Evolutionary conservation across 2,888 invertebrate species (phyloP).

Genomic region (Perdita meconis): DNA sequence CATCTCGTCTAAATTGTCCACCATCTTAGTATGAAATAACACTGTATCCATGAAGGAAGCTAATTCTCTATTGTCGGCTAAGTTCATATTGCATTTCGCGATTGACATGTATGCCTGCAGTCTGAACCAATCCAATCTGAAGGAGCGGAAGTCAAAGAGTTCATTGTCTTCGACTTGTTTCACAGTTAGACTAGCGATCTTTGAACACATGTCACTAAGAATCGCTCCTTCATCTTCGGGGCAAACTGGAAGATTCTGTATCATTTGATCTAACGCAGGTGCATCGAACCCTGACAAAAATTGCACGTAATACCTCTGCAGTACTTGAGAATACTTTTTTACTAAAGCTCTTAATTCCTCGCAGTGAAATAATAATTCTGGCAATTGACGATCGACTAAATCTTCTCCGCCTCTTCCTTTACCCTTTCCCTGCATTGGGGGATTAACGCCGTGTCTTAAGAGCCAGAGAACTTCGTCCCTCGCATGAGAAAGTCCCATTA

Average conservation of each 20-base stretch:
- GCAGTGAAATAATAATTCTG: slow-evolving; percentile 98
- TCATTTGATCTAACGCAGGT: slow-evolving; percentile 93
- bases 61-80: slow-evolving; percentile 93
- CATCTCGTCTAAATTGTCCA: slow-evolving; percentile 98
- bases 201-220: slow-evolving; percentile 95
- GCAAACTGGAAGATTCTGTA: slow-evolving; percentile 92
- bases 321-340: slow-evolving; percentile 97
- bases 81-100: slow-evolving; percentile 90
- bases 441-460: slow-evolving; percentile 97
- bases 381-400: slow-evolving; percentile 97
- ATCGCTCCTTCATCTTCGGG: slow-evolving; percentile 98
- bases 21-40: slow-evolving; percentile 98
- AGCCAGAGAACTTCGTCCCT: slow-evolving; percentile 99
- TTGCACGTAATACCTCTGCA: slow-evolving; percentile 99
- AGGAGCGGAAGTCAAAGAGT: slow-evolving; percentile 96
- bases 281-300: slow-evolving; percentile 98
- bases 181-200: slow-evolving; percentile 93
- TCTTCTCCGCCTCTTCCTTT: slow-evolving; percentile 96
- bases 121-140: slow-evolving; percentile 98
- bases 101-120: slow-evolving; percentile 97
- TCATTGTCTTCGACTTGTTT: slow-evolving; percentile 99
- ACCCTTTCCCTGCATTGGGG: slow-evolving; percentile 92
- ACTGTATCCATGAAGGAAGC: slow-evolving; percentile 97
- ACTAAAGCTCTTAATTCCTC: slow-evolving; percentile 97
- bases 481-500: slow-evolving; percentile 97